Evolutionary conservation across 2,113 vertebrate species (phyloP).

Genomic region (Pelecanoides urinatrix): DNA sequence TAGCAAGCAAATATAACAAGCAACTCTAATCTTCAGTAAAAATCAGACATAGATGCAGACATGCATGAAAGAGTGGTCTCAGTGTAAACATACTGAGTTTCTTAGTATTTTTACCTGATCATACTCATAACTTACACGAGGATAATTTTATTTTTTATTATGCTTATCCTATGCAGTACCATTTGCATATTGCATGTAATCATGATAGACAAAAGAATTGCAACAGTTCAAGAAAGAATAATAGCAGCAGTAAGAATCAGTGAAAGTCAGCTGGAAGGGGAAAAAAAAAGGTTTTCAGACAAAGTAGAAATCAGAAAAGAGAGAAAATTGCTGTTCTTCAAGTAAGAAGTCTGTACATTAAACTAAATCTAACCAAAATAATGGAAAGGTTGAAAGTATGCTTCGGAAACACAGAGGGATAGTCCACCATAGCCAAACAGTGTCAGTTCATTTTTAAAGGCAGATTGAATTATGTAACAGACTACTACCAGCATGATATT

Average conservation of each 20-base stretch:
- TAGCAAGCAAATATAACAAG: background rate
- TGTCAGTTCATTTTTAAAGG: background rate
- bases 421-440: background rate
- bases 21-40: background rate
- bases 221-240: background rate
- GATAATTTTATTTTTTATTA: background rate
- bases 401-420: background rate
- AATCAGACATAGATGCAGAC: background rate
- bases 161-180: background rate
- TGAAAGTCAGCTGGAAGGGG: background rate
- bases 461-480: background rate
- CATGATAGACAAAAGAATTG: background rate
- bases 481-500: background rate
- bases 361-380: background rate
- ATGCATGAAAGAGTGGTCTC: background rate
- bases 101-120: background rate
- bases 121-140: background rate
- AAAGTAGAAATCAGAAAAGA: background rate
- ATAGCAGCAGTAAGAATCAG: background rate
- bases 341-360: background rate
- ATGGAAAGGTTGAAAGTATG: background rate
- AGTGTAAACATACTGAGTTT: background rate
- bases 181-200: background rate
- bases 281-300: background rate
- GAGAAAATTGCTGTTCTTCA: background rate